These are phyloP conservation scores for Fregata magnificens DNA, from an alignment of 2,113 vertebrate species.

Conservation along the genomic window DNA sequence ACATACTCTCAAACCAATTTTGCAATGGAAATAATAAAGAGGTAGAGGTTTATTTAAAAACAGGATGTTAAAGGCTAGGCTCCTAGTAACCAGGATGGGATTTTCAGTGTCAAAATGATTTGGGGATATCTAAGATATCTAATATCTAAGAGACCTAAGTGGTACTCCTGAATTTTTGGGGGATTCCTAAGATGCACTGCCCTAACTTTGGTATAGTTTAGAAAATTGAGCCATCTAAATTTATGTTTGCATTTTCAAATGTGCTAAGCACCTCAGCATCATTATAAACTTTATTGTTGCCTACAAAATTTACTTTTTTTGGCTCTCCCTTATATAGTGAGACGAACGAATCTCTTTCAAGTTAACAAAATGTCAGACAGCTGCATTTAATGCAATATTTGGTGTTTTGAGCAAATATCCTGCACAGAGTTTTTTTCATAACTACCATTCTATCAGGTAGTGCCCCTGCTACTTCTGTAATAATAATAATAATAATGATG, in stretches of 20 bases:
- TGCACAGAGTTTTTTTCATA: not conserved
- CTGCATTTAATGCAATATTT: not conserved
- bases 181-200: not conserved
- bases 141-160: not conserved
- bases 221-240: not conserved
- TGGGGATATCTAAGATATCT: not conserved
- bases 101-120: not conserved
- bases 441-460: not conserved
- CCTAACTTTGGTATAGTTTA: not conserved
- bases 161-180: not conserved
- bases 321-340: not conserved
- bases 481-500: not conserved
- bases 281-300: not conserved
- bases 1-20: not conserved
- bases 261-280: not conserved
- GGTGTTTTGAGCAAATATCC: not conserved
- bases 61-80: not conserved
- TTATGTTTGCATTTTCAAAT: not conserved
- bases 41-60: not conserved
- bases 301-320: not conserved
- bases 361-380: not conserved
- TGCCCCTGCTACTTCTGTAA: not conserved
- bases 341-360: not conserved
- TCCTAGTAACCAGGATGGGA: not conserved
- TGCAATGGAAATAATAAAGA: not conserved